These are phyloP conservation scores for Stegostoma tigrinum DNA, from an alignment of 2,113 vertebrate species.

Conservation along the genomic window DNA sequence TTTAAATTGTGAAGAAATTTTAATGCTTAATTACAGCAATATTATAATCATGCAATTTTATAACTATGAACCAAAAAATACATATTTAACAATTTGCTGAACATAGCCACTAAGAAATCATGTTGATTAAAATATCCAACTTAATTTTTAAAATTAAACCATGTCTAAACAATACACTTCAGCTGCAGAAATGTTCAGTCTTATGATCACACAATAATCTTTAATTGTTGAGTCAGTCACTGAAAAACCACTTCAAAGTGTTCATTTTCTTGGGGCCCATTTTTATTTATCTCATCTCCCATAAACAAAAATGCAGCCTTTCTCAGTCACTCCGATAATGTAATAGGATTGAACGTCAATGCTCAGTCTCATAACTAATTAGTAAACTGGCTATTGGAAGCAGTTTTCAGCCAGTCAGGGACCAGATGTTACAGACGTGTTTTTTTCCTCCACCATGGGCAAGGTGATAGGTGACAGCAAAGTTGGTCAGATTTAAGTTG, in stretches of 20 bases:
- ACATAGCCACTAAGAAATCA: neutral
- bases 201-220: neutral
- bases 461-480: neutral
- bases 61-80: neutral
- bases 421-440: neutral
- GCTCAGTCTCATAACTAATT: no score
- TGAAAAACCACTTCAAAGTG: neutral
- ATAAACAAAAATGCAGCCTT: neutral
- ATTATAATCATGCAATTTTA: neutral
- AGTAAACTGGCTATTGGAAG: no score
- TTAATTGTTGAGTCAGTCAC: neutral
- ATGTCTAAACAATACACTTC: neutral
- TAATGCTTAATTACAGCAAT: neutral
- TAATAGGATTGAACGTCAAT: neutral
- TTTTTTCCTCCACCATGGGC: neutral
- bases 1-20: neutral
- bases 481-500: neutral
- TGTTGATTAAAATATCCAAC: neutral
- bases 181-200: neutral
- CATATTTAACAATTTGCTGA: neutral
- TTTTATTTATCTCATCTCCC: neutral
- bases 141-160: conserved; percentile 2
- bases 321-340: neutral
- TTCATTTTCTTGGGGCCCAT: neutral
- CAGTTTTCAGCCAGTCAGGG: neutral